A percentile compares a stretch with the other conserved stretches of the same genome.
Evolutionary conservation across 2,888 invertebrate species (phyloP).

Genomic region (Tethea ocularis): DNA sequence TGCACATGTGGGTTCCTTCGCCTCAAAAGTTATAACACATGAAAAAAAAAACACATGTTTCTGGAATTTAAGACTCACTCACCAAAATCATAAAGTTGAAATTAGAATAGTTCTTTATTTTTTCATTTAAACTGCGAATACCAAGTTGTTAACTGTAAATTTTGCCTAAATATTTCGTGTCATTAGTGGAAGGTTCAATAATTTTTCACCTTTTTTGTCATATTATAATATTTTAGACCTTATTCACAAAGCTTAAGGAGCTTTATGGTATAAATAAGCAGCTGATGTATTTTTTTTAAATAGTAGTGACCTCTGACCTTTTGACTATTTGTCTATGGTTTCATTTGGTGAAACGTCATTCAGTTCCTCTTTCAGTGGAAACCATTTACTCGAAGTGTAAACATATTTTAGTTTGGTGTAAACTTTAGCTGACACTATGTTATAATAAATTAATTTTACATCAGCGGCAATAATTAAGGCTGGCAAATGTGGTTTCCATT

Average conservation of each 20-base stretch:
- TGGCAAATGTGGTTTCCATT: slow-evolving; percentile 10
- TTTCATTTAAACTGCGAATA: slow-evolving; percentile 24
- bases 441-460: not conserved
- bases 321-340: slow-evolving; percentile 58
- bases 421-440: not conserved
- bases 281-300: slow-evolving; percentile 24
- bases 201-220: slow-evolving; percentile 8
- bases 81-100: slow-evolving; percentile 29
- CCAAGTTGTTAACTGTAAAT: slow-evolving; percentile 54
- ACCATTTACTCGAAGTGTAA: slow-evolving; percentile 47
- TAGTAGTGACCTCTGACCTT: slow-evolving; percentile 56
- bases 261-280: slow-evolving; percentile 7
- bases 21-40: slow-evolving; percentile 44
- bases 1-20: slow-evolving; percentile 69
- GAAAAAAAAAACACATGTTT: slow-evolving; percentile 31
- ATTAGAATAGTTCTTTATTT: slow-evolving; percentile 25
- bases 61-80: slow-evolving; percentile 24
- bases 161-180: slow-evolving; percentile 67
- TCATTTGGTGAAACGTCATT: slow-evolving; percentile 68
- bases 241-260: slow-evolving; percentile 26
- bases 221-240: slow-evolving; percentile 27
- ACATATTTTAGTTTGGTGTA: slow-evolving; percentile 21
- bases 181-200: slow-evolving; percentile 48
- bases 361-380: slow-evolving; percentile 39
- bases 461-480: slow-evolving; percentile 10